Base-by-base conservation (phyloP, 1,140 invertebrate genomes). In the Aphelenchoides fujianensis region DNA sequence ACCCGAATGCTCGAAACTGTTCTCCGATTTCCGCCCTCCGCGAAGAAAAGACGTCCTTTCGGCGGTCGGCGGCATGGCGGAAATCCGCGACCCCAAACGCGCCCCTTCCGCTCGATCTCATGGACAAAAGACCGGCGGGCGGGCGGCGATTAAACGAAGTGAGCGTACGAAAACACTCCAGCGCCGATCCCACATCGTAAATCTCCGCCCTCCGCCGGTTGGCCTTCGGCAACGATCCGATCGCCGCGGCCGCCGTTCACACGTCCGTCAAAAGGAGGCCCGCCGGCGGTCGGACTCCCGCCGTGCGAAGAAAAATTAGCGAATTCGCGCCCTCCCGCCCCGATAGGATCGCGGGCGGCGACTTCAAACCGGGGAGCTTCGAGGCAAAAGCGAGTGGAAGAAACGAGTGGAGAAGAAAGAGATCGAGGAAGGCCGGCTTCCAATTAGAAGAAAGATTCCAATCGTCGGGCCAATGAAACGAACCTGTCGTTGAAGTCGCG, bases 251-350 rank as follows among this genome's bases (percentile, higher is more conserved):
- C 41, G 41, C n/a, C n/a, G n/a, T n/a, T n/a, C n/a, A n/a, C 41
- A 48, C 41, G 41, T 48, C 41, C 41, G 23, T 48, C 41, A 48
- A 48, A 48, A n/a, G n/a, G n/a, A n/a, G n/a, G n/a, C n/a, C n/a
- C n/a, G n/a, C n/a, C n/a, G n/a, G n/a, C 41, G 41, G 41, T 48
- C 41, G 41, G 23, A 23, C 23, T 48, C 41, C 12, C 41, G 23
- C 12, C 41, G 41, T 16, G 41, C 23, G 41, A 48, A 16, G 41
- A 48, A 48, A 48, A 48, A 48, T 48, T 48, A 23, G 23, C n/a
- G n/a, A n/a, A n/a, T n/a, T n/a, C n/a, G n/a, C n/a, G n/a, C n/a
- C n/a, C n/a, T n/a, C n/a, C n/a, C n/a, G n/a, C n/a, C n/a, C n/a
- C 41, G 41, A 48, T 48, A 48, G 23, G 12, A 48, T 48, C 41